Conservation (phyloP, 2,888 invertebrate species). For the Exephanes ischioxanthus region DNA sequence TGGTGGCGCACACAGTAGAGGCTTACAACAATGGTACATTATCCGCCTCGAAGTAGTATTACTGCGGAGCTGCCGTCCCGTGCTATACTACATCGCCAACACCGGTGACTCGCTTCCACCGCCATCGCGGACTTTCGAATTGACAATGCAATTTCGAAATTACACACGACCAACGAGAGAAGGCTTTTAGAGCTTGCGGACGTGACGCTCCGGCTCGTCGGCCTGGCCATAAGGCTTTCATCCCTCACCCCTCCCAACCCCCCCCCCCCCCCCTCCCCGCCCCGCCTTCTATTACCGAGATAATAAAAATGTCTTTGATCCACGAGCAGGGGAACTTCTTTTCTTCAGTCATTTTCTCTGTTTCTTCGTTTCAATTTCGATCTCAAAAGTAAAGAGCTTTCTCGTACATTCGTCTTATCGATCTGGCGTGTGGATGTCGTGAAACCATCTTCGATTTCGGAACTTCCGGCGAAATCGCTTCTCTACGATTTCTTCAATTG, state of each 20-base stretch:
- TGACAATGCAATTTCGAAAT: slow-evolving; percentile 73
- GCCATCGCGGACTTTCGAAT: slow-evolving; percentile 62
- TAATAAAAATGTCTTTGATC: slow-evolving; percentile 67
- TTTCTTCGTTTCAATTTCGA: slow-evolving; percentile 17
- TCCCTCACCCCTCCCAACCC: not conserved
- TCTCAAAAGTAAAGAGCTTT: not conserved
- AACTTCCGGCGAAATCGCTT: not conserved
- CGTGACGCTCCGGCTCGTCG: slow-evolving; percentile 44
- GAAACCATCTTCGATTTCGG: too few relatives aligned
- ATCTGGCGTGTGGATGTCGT: not conserved
- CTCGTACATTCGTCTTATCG: slow-evolving; percentile 4
- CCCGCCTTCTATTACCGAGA: slow-evolving; percentile 25
- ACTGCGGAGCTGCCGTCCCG: slow-evolving; percentile 37
- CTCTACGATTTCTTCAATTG: not conserved
- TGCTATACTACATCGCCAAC: slow-evolving; percentile 51
- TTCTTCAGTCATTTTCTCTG: not conserved
- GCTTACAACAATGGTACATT: slow-evolving; percentile 77
- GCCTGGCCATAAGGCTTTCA: slow-evolving; percentile 40
- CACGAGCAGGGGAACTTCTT: slow-evolving; percentile 15
- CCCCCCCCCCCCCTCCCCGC: not conserved
- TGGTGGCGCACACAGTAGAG: slow-evolving; percentile 36
- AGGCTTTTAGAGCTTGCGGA: slow-evolving; percentile 51
- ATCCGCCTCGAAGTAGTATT: slow-evolving; percentile 72
- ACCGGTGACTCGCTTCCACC: slow-evolving; percentile 43
- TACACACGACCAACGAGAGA: slow-evolving; percentile 65